A percentile compares a stretch with the other conserved stretches of the same genome.
Conservation (phyloP, 2,113 vertebrate species). For the Peromyscus leucopus region DNA sequence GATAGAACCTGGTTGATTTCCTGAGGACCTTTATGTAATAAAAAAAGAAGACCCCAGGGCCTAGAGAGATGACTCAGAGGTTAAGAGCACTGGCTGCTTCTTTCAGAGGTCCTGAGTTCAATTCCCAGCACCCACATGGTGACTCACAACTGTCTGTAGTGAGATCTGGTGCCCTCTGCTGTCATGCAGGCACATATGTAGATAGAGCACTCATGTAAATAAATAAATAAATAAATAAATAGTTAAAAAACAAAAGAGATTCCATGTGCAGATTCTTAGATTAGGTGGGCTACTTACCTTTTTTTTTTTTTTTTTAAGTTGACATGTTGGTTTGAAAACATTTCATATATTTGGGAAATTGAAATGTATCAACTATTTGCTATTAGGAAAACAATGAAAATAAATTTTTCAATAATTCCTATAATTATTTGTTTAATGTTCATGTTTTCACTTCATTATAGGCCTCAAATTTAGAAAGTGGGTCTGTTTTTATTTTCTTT, state of each 20-base stretch:
- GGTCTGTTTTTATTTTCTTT: conserved; percentile 3
- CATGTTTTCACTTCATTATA: neutral
- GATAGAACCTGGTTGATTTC: conserved; percentile 22
- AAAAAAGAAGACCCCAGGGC: neutral
- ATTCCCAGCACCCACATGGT: too few relatives aligned
- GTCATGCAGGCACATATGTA: too few relatives aligned
- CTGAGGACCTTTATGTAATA: conserved; percentile 11
- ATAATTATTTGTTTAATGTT: neutral
- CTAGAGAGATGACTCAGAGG: too few relatives aligned
- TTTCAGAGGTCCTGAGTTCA: too few relatives aligned
- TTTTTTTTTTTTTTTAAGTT: neutral
- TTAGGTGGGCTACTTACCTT: neutral
- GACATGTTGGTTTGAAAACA: neutral
- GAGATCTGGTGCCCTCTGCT: too few relatives aligned
- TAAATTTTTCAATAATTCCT: neutral
- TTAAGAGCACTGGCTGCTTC: too few relatives aligned
- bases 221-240: too few relatives aligned
- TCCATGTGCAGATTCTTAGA: neutral
- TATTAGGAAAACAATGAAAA: neutral
- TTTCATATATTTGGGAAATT: neutral
- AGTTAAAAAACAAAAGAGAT: too few relatives aligned
- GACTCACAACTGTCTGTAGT: too few relatives aligned
- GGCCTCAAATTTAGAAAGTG: conserved; percentile 22
- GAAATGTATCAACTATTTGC: neutral
- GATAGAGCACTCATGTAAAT: too few relatives aligned